A percentile compares a stretch with the other conserved stretches of the same genome.
Evolutionary conservation across 2,797 vertebrate species (phyloP).

Genomic region (Heterohyrax brucei): DNA sequence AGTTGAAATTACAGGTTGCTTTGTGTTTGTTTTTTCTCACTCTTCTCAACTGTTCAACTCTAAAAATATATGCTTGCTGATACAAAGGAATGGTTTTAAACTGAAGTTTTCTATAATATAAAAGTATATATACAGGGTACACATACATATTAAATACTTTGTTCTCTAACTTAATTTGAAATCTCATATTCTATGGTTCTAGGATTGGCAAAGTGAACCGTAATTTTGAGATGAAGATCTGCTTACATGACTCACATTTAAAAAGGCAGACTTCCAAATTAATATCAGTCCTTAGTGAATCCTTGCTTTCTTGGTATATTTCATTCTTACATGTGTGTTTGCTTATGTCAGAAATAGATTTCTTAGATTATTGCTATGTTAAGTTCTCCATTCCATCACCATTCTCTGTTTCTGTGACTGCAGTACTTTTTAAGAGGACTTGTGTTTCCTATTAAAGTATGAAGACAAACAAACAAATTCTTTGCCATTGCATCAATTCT

Average conservation of each 20-base stretch:
- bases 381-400: constrained; percentile 73
- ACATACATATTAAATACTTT: neutral
- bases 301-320: constrained; percentile 32
- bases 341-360: constrained; percentile 55
- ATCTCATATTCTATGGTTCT: neutral
- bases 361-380: constrained; percentile 86
- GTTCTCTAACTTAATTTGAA: constrained; percentile 29
- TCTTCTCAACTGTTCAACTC: neutral
- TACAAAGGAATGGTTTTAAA: neutral
- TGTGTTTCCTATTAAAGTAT: constrained; percentile 77
- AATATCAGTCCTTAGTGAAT: constrained; percentile 17
- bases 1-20: neutral
- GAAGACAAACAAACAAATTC: neutral
- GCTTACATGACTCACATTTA: neutral
- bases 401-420: constrained; percentile 79
- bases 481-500: too few species aligned
- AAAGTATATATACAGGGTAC: neutral
- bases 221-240: neutral
- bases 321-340: neutral
- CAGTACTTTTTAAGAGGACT: constrained; percentile 63
- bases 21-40: constrained; percentile 27
- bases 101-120: too few species aligned
- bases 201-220: neutral
- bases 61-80: neutral
- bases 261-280: constrained; percentile 45